Evolutionary conservation across 2,888 invertebrate genomes (phyloP), one percentile per base, ranked within the genome.

Genomic region (Lithosia quadra): DNA sequence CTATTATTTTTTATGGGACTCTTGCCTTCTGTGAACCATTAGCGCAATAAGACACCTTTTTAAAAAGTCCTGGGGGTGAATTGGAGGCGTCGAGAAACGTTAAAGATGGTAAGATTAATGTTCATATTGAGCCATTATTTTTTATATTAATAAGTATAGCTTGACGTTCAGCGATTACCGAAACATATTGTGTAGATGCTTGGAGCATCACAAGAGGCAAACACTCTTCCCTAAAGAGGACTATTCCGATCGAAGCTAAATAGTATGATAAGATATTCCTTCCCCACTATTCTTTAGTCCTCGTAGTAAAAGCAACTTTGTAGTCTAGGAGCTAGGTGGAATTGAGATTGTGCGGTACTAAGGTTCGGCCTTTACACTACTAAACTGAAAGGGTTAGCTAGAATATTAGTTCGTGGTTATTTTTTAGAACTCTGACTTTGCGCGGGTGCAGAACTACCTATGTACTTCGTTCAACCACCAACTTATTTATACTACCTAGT

Each of bases 1-100:
- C 34, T 24, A n/a, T 58, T 65, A 56, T 58, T 65, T 58, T 58
- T 65, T 49, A 58, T 65, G 58, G 53, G 34, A 22, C 22, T 39
- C 49, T 49, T n/a, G 49, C 49, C n/a, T 49, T 49, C 49, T 49
- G 49, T 49, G 49, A 49, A 49, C 49, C 49, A n/a, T 18, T 9
- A 49, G 49, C 9, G 49, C 9, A 49, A n/a, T 49, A 49, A 49
- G 49, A 49, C 49, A 49, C 49, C 49, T n/a, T n/a, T 49, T 49
- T 49, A 8, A n/a, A 39, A 0, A 49, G 56, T 24, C 24, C 24
- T 24, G 24, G 28, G 7, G 21, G 22, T 60, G 24, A 39, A 39
- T 60, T 60, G 39, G 39, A 60, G 18, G 8, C 15, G 60, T 39
- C 15, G 39, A 34, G 34, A 43, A 18, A n/a, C 8, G 1, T 49